Evolutionary conservation across 2,888 invertebrate genomes (phyloP), one percentile per base, ranked within the genome.

Genomic region (Tuta absoluta): DNA sequence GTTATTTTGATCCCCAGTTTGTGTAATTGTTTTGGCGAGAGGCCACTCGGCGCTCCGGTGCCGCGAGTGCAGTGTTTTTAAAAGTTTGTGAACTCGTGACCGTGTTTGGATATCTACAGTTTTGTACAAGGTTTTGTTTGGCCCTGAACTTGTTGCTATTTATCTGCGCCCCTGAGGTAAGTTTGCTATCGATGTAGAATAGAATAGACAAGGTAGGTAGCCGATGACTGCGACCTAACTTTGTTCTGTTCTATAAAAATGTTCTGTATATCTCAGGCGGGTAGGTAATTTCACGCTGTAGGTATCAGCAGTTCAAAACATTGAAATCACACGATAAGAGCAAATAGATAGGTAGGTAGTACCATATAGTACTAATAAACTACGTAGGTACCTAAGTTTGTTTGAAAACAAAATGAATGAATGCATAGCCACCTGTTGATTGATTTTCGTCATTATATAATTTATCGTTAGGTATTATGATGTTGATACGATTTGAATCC

Each of bases 61-160:
- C 23, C 76, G 79, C 77, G 80, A 79, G 79, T 81, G 78, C 67
- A 73, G 84, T 89, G 87, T 85, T 86, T 84, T 78, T 77, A 53
- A 85, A 85, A 81, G 86, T 84, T 66, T 83, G 82, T 80, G 71
- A 78, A 76, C 76, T 78, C 77, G 76, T 14, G 21, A 23, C 23
- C 85, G 82, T 71, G 81, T 67, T 65, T 75, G 70, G 23, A 19
- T 70, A 28, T 33, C 33, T 33, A 70, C 72, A 75, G 77, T 80
- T 82, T 53, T 77, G 79, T 51, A 23, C 51, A 24, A 33, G 56
- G 79, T 74, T 71, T 71, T 74, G 72, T 72, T 71, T 74, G 72
- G 72, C 81, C 84, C 80, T 85, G 85, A 86, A 86, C 86, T 86
- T 87, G 85, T 80, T 80, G 77, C 79, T 82, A 68, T 78, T 49